Conservation (phyloP, 2,888 invertebrate species). For the Nomada flava region DNA sequence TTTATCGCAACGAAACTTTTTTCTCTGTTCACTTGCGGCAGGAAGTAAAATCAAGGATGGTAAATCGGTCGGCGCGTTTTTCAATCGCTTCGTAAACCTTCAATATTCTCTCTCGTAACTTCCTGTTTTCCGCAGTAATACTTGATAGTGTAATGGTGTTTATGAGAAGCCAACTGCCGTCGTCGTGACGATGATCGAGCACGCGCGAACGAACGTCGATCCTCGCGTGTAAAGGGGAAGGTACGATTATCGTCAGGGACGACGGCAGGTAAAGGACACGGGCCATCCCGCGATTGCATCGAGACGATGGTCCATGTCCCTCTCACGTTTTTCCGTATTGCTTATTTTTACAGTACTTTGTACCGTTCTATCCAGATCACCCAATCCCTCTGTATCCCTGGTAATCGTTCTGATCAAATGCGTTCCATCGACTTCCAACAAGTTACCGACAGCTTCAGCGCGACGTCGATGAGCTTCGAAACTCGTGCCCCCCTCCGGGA, state of each 20-base stretch:
- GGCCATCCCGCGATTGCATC: slow-evolving; percentile 58
- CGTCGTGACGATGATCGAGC: slow-evolving; percentile 61
- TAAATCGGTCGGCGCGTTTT: slow-evolving; percentile 36
- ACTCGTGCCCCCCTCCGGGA: slow-evolving; percentile 21
- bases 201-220: slow-evolving; percentile 9
- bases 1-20: neutral
- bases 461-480: slow-evolving; percentile 14
- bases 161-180: slow-evolving; percentile 63
- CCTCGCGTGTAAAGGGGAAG: slow-evolving; percentile 1
- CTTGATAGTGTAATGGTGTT: slow-evolving; percentile 57
- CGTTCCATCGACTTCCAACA: slow-evolving; percentile 14
- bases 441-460: slow-evolving; percentile 20
- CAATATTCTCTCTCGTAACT: slow-evolving; percentile 63
- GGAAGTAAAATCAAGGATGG: neutral
- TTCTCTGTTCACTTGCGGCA: neutral
- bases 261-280: slow-evolving; percentile 62
- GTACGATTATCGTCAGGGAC: slow-evolving; percentile 61
- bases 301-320: slow-evolving; percentile 60
- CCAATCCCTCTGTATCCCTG: slow-evolving; percentile 26
- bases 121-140: slow-evolving; percentile 68
- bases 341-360: slow-evolving; percentile 54
- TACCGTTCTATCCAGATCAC: slow-evolving; percentile 8
- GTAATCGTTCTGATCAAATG: neutral
- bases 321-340: slow-evolving; percentile 54
- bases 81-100: slow-evolving; percentile 44